Evolutionary conservation across 2,113 vertebrate species (phyloP).

Genomic region (Aplodontia rufa): DNA sequence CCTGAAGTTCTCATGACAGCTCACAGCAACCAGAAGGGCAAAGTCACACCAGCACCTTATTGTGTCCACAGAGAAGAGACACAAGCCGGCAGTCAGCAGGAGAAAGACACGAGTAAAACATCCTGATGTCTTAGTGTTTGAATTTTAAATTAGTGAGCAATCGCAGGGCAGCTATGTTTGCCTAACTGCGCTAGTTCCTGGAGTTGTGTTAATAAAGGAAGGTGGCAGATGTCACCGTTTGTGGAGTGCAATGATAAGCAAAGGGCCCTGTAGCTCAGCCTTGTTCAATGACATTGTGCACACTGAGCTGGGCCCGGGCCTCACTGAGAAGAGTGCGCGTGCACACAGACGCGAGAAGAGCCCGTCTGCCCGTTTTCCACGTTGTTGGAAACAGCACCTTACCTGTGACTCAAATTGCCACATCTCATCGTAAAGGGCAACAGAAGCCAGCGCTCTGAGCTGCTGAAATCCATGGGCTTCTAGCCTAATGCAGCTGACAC

Average conservation of each 20-base stretch:
- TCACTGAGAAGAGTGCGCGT: neutral
- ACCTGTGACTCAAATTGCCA: neutral
- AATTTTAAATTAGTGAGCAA: neutral
- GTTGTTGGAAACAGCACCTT: neutral
- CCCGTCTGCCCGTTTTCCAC: neutral
- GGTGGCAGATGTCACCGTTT: rapidly evolving
- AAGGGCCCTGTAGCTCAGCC: rapidly evolving
- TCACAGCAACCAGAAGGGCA: neutral
- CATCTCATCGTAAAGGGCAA: neutral
- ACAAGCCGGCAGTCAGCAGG: neutral
- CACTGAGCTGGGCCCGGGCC: rapidly evolving
- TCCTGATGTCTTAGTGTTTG: neutral
- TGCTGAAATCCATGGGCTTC: neutral
- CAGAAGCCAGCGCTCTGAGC: neutral
- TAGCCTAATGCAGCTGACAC: neutral
- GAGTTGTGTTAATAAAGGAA: neutral
- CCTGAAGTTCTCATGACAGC: neutral
- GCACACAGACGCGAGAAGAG: no score
- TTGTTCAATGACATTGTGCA: rapidly evolving
- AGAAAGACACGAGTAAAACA: rapidly evolving
- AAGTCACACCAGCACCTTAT: rapidly evolving
- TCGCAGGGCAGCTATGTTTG: neutral
- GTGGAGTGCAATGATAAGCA: rapidly evolving
- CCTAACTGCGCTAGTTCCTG: neutral
- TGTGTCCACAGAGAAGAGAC: neutral